phyloP scores from a whole-genome alignment of 2,113 vertebrate species.

The Aix galericulata region DNA sequence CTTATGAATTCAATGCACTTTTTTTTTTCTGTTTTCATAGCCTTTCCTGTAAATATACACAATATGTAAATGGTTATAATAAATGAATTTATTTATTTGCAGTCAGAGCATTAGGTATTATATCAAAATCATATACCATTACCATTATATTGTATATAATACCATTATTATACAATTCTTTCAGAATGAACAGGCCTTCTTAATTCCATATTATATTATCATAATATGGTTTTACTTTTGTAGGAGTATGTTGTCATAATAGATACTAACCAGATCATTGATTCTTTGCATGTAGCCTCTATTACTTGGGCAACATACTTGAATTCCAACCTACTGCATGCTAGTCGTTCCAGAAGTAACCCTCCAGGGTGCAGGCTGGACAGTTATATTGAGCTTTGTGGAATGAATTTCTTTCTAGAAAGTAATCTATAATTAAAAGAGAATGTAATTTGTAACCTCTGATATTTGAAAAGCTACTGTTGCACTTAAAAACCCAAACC shows the following conservation, averaged over 20 bases:
- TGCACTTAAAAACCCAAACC: neutral
- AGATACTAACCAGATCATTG: neutral
- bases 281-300: neutral
- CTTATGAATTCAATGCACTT: neutral
- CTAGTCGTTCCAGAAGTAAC: neutral
- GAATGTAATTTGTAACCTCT: neutral
- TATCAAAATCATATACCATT: neutral
- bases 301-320: neutral
- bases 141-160: neutral
- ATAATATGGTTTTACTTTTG: neutral
- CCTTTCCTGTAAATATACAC: neutral
- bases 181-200: neutral
- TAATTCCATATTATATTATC: neutral
- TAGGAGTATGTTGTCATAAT: neutral
- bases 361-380: neutral
- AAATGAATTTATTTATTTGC: neutral
- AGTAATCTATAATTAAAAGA: neutral
- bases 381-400: neutral
- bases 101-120: neutral
- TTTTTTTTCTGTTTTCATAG: neutral
- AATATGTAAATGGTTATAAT: neutral
- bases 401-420: neutral
- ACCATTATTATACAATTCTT: neutral
- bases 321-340: neutral
- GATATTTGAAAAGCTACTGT: neutral